A percentile compares a stretch with the other conserved stretches of the same genome.
Conservation (phyloP, 2,113 vertebrate genomes). For the Suricata suricatta region DNA sequence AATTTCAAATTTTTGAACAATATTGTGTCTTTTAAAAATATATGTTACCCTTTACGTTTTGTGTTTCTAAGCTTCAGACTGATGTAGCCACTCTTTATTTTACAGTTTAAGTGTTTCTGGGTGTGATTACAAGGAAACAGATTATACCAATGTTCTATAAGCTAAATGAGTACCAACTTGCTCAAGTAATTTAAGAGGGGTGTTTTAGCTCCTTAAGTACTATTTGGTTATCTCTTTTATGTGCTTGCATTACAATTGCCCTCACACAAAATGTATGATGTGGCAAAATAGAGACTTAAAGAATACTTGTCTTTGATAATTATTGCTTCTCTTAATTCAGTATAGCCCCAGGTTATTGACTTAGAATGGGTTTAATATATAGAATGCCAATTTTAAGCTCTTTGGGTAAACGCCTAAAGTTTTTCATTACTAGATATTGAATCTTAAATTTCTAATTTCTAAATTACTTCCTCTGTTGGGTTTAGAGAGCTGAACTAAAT, state of each 20-base stretch:
- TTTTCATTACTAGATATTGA: conserved; percentile 36
- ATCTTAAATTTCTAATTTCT: conserved; percentile 40
- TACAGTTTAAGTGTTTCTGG: conserved; percentile 12
- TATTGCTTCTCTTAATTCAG: conserved; percentile 58
- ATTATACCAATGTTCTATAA: conserved; percentile 35
- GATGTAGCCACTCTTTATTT: not conserved
- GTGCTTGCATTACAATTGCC: not conserved
- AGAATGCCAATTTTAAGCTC: conserved; percentile 51
- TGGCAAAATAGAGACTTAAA: conserved; percentile 32
- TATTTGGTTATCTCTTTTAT: conserved; percentile 58
- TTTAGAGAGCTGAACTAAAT: conserved; percentile 17
- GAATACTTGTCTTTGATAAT: conserved; percentile 22
- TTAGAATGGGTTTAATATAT: conserved; percentile 29
- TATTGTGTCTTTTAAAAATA: not conserved
- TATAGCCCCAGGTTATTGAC: conserved; percentile 50
- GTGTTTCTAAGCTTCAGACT: not conserved
- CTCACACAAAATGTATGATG: not conserved
- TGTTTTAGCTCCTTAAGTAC: conserved; percentile 52
- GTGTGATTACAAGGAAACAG: conserved; percentile 34
- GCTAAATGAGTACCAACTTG: conserved; percentile 23
- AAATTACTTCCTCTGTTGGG: not conserved
- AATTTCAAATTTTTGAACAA: conserved; percentile 1
- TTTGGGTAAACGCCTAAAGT: conserved; percentile 22
- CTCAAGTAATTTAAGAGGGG: not conserved
- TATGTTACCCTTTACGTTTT: not conserved